These are phyloP conservation scores for Leuciscus idus DNA, from an alignment of 2,113 vertebrate species.

Conservation along the genomic window DNA sequence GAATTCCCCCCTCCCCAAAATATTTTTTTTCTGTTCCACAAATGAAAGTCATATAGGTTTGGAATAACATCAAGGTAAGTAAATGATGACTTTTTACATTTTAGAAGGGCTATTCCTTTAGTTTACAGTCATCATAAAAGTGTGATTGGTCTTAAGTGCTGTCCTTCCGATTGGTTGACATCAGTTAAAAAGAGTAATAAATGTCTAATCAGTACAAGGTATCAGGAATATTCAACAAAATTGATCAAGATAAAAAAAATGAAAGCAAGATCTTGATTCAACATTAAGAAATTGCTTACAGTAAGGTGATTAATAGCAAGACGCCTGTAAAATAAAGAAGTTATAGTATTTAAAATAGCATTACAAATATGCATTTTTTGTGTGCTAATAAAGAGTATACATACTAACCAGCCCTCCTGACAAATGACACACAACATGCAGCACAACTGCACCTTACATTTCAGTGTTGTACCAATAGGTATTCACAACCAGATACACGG, in stretches of 20 bases:
- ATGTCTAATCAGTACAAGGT: constrained; percentile 14
- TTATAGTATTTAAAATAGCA: background rate
- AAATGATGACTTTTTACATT: background rate
- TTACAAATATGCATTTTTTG: background rate
- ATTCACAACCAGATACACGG: constrained; percentile 11
- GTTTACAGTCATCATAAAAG: background rate
- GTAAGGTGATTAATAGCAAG: background rate
- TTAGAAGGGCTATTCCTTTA: background rate
- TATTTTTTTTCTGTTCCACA: background rate
- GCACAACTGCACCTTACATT: background rate
- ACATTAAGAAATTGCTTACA: background rate
- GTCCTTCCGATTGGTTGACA: constrained; percentile 13
- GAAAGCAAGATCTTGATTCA: constrained; percentile 13
- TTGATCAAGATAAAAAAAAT: background rate
- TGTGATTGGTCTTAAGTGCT: background rate
- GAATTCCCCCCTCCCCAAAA: too few relatives aligned
- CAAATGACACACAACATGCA: background rate
- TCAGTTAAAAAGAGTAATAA: constrained; percentile 25
- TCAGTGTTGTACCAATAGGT: background rate
- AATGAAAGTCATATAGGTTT: background rate
- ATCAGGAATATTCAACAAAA: background rate
- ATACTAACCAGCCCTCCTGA: background rate
- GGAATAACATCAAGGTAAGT: background rate
- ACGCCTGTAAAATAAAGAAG: background rate
- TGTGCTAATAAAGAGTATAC: background rate